Evolutionary conservation across 2,113 vertebrate genomes (phyloP).

Genomic region (Datnioides undecimradiatus): DNA sequence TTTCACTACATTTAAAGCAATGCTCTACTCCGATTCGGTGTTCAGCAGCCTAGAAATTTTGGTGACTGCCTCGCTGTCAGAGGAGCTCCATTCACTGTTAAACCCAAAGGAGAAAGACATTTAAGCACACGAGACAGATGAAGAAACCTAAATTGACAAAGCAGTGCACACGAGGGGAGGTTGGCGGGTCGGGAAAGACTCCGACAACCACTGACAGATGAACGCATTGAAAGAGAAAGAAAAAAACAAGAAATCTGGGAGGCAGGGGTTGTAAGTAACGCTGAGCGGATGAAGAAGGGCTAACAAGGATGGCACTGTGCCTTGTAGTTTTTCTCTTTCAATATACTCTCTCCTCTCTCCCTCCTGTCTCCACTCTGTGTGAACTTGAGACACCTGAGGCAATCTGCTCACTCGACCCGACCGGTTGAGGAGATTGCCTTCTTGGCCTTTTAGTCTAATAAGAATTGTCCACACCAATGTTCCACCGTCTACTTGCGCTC

Average conservation of each 20-base stretch:
- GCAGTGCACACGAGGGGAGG: not conserved
- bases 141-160: constrained; percentile 1
- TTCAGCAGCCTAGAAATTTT: constrained; percentile 8
- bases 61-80: not conserved
- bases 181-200: not conserved
- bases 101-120: not conserved
- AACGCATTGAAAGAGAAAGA: not conserved
- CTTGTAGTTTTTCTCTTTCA: constrained; percentile 11
- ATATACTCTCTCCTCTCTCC: not conserved
- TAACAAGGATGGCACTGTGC: constrained; percentile 15
- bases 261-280: not conserved
- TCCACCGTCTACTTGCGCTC: not conserved
- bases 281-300: not conserved
- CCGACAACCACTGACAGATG: not conserved
- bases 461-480: constrained; percentile 12
- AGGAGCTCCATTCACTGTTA: not conserved
- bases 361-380: not conserved
- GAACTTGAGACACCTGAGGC: constrained; percentile 36
- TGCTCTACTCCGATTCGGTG: not conserved
- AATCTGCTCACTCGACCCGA: constrained; percentile 33
- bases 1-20: not conserved
- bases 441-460: constrained; percentile 28
- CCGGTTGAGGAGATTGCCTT: constrained; percentile 22
- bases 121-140: not conserved
- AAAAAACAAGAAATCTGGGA: not conserved